phyloP scores from a whole-genome alignment of 2,797 vertebrate genomes.

The Lacerta agilis region DNA sequence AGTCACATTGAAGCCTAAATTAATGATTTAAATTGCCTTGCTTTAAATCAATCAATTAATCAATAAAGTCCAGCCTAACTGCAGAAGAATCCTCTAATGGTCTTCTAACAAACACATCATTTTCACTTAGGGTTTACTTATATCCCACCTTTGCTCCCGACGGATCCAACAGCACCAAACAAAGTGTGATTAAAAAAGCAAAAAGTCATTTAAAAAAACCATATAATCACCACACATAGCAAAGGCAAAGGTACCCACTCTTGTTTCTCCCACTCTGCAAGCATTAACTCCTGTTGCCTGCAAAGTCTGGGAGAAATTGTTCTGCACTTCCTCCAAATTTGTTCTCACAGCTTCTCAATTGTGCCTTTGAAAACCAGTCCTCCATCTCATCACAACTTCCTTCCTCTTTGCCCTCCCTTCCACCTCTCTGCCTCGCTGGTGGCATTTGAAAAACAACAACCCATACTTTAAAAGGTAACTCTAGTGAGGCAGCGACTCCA shows the following conservation, averaged over 20 bases:
- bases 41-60: not conserved
- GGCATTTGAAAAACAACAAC: not conserved
- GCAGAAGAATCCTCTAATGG: not conserved
- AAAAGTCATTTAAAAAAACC: no score
- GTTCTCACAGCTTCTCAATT: not conserved
- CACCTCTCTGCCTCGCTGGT: not conserved
- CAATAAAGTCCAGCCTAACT: not conserved
- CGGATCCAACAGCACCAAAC: no score
- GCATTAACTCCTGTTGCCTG: not conserved
- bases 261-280: not conserved
- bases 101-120: not conserved
- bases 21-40: constrained; percentile 1
- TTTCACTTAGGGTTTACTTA: no score
- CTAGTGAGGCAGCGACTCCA: not conserved
- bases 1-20: no score
- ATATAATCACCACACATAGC: no score
- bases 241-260: not conserved
- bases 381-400: not conserved
- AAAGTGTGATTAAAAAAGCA: no score
- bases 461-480: not conserved
- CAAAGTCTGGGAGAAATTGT: not conserved
- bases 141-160: no score
- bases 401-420: not conserved
- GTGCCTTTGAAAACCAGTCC: not conserved
- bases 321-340: not conserved